Conservation (phyloP, 2,113 vertebrate species). For the Sinocyclocheilus maitianheensis region DNA sequence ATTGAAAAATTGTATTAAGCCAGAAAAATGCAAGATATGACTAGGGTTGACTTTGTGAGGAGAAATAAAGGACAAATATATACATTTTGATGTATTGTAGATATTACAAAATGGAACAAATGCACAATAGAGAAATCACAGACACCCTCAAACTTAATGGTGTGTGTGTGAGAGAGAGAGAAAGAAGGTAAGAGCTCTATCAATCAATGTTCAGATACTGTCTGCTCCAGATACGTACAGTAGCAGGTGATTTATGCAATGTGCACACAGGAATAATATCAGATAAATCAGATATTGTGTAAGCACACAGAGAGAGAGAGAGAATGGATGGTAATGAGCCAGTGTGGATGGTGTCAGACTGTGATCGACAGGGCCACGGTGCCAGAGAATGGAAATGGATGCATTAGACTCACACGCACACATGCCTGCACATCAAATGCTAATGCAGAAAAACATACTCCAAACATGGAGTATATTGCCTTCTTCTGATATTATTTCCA, state of each 20-base stretch:
- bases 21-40: background rate
- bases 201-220: background rate
- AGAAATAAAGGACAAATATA: background rate
- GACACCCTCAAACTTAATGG: background rate
- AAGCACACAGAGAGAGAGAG: constrained; percentile 50
- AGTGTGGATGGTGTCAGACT: background rate
- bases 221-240: constrained; percentile 42
- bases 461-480: background rate
- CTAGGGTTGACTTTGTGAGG: background rate
- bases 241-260: constrained; percentile 42
- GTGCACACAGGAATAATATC: constrained; percentile 33
- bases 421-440: background rate
- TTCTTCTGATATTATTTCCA: background rate
- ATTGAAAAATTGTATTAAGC: background rate
- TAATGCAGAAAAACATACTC: constrained; percentile 18
- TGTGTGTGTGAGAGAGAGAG: background rate
- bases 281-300: constrained; percentile 31
- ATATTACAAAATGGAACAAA: background rate
- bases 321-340: constrained; percentile 29
- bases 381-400: constrained; percentile 18
- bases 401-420: constrained; percentile 17
- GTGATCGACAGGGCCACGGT: background rate
- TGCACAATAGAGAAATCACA: constrained; percentile 1
- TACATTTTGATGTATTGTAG: background rate
- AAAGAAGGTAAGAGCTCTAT: background rate